These are phyloP conservation scores for Crotalus viridis DNA, from an alignment of 2,113 vertebrate species.

Conservation along the genomic window DNA sequence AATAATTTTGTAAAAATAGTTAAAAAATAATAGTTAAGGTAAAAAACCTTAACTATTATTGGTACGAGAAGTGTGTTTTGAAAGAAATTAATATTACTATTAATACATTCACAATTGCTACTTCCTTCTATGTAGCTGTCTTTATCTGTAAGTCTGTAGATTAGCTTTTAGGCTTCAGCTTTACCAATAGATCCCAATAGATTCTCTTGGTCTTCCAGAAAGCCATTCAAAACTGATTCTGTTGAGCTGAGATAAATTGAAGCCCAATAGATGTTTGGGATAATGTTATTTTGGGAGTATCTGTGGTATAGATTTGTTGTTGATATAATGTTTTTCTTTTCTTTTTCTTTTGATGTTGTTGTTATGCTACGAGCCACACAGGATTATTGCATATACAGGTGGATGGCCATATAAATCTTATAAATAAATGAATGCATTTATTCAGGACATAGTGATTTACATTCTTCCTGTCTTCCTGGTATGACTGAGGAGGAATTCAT, in stretches of 20 bases:
- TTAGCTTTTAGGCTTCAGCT: neutral
- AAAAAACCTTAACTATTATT: slow-evolving; percentile 50
- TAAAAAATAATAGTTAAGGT: neutral
- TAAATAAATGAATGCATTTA: neutral
- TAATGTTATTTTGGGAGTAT: neutral
- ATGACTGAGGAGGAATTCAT: slow-evolving; percentile 30
- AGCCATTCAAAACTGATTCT: neutral
- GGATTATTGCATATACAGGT: slow-evolving; percentile 51
- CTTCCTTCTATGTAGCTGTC: neutral
- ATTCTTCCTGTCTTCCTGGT: slow-evolving; percentile 30
- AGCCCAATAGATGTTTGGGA: neutral
- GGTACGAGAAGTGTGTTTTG: slow-evolving; percentile 12
- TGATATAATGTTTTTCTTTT: neutral
- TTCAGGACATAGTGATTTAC: slow-evolving; percentile 48
- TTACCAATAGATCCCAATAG: neutral
- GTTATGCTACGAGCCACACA: neutral
- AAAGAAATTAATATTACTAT: slow-evolving; percentile 44
- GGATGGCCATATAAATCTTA: neutral
- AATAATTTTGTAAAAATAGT: slow-evolving; percentile 34
- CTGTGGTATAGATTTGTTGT: neutral
- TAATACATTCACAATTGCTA: neutral
- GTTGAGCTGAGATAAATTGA: neutral
- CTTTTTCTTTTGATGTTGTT: neutral
- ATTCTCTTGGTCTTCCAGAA: neutral
- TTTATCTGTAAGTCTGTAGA: neutral